Percentiles rank a stretch among this genome's conserved stretches.
Conservation (phyloP, 1,140 invertebrate genomes). For the Ganaspis sp. region DNA sequence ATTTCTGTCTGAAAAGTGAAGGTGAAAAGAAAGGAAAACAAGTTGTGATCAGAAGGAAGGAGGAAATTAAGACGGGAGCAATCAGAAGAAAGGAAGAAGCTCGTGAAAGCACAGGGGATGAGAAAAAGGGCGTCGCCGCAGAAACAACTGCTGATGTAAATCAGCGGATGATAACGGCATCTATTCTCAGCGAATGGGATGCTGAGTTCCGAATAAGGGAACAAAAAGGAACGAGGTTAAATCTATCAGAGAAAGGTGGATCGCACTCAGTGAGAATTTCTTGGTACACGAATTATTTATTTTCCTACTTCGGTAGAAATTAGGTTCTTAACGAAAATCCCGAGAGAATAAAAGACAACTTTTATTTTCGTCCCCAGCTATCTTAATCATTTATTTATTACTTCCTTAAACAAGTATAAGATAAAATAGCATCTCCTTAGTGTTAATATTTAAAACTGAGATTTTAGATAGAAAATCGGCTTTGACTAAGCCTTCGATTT, state of each 20-base stretch:
- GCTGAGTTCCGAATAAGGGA: conserved; percentile 4
- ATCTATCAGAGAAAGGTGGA: conserved; percentile 20
- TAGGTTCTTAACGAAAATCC: conserved; percentile 12
- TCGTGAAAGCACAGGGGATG: not conserved
- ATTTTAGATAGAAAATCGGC: not conserved
- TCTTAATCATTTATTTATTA: conserved; percentile 15
- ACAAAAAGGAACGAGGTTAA: not conserved
- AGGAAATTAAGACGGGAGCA: conserved; percentile 28
- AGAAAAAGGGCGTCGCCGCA: conserved; percentile 17
- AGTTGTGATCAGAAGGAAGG: conserved; percentile 26
- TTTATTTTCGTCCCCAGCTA: conserved; percentile 9
- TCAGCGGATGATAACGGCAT: conserved; percentile 19
- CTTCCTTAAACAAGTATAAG: not conserved
- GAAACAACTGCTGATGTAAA: conserved; percentile 27
- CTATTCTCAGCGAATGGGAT: conserved; percentile 7
- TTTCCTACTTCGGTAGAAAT: not conserved
- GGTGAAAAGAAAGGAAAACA: conserved; percentile 29
- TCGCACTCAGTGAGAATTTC: conserved; percentile 12
- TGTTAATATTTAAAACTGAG: conserved; percentile 1
- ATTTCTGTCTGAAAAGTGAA: conserved; percentile 7
- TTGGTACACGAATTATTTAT: conserved; percentile 6
- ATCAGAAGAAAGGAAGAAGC: conserved; percentile 18
- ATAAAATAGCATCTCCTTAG: conserved; percentile 8
- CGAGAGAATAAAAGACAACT: not conserved
- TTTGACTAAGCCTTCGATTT: not conserved